Base-by-base conservation (phyloP, 1,140 invertebrate species). In the Dendrolimus punctatus region DNA sequence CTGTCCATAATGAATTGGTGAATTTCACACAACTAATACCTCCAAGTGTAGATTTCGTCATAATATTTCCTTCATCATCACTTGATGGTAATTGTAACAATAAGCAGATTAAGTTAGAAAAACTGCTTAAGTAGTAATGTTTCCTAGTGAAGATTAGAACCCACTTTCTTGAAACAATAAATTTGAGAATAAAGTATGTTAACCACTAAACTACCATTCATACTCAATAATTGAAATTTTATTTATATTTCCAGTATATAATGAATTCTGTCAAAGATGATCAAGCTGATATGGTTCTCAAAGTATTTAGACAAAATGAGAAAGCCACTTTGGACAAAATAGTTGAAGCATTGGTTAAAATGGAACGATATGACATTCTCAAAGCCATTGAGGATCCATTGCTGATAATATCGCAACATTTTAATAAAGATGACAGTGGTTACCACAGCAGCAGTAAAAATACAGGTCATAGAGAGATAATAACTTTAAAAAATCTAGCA, bases 241-340 rank as follows among this genome's bases (percentile, higher is more conserved):
- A 23, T 43, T 40, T 10, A 10, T 56, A 8, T 50, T 71, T 85
- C 61, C 71, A 88, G 87, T 88, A 87, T 53, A 88, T 88, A 42
- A 70, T 68, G 52, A 76, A 83, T 64, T 75, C 75, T 43, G 71
- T 85, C 0, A 81, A 75, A 62, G 79, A 80, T 48, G 84, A 86
- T 57, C 80, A 76, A 49, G 79, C 78, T 36, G 83, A 87, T 53
- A 73, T 78, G 47, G 71, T 88, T 4, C 60, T 88, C 7, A 80
- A 77, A 69, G 70, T 87, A 4, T 87, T 74, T 51, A 79, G 75
- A 62, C 80, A 87, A 71, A 73, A 79, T 70, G 82, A 87, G 44
- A 75, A 77, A 55, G 80, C 85, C 49, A 88, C 85, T 42, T 62
- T 88, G 45, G 83, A 86, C 41, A 86, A 87, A 71, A 73, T 88